Base-by-base conservation (phyloP, 2,113 vertebrate genomes). In the Geothlypis trichas region DNA sequence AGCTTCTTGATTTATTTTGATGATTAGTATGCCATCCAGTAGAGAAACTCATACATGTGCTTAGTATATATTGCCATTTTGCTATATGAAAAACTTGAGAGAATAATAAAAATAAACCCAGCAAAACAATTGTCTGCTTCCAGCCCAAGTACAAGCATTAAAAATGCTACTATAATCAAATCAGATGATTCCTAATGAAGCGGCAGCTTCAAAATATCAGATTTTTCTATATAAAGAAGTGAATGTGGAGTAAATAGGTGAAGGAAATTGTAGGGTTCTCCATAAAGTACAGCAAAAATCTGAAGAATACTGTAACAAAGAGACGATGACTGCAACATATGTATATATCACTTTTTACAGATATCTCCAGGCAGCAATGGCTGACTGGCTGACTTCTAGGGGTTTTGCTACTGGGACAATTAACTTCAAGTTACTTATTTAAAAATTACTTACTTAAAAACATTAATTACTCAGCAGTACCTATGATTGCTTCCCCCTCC, bases 1-100 rank as follows among this genome's bases (percentile, higher is more conserved):
- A 51, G 13, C 30, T 72, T 80, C 15, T 66, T 78, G 10, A 18
- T 80, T 87, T 81, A 42, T 73, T 86, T 80, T 73, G 30, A 16
- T 47, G 9, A 61, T 49, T 62, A 46, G 1, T 13, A 21, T 77
- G 37, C 9, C 3, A 16, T 77, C 16, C 27, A 61, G 28, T 58
- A 73, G 24, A 86, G 33, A 83, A 96, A 62, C 20, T 81, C 55
- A 31, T 23, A 28, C 1, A 6, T 54, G 47, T 61, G 7, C 42
- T 76, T 73, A 30, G 20, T 68, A 62, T 47, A 33, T 42, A 42
- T 68, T 2, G 1, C 35, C 10, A 23, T 42, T 83, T 49, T 72
- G 35, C 8, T 37, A 19, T 3, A 0, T 65, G 49, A 33, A 39
- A 2, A 15, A 6, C n/a, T 14, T 13, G 6, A 6, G 22, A 69